Evolutionary conservation across 2,888 invertebrate genomes (phyloP).

Genomic region (Ethmia dodecea): DNA sequence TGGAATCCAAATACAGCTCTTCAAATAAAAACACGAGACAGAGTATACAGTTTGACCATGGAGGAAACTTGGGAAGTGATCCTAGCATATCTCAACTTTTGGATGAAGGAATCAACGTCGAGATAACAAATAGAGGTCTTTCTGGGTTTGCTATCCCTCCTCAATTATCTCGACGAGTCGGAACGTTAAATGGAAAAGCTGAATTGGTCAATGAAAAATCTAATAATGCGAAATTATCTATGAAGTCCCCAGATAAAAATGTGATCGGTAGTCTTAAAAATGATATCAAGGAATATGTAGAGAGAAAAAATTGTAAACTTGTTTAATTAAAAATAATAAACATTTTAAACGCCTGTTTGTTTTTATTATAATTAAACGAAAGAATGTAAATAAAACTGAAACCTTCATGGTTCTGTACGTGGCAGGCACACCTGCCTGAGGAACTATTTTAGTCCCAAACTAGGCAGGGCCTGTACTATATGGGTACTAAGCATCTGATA

Average conservation of each 20-base stretch:
- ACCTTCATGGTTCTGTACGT: too few species aligned
- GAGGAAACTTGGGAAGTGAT: constrained; percentile 30
- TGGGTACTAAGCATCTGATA: too few species aligned
- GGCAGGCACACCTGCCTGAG: too few species aligned
- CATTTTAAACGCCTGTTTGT: too few species aligned
- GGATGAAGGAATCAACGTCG: constrained; percentile 50
- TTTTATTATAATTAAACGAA: too few species aligned
- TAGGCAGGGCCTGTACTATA: too few species aligned
- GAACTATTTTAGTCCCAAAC: too few species aligned
- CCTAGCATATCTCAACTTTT: constrained; percentile 37
- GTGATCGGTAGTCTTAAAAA: constrained; percentile 27
- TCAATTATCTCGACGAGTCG: constrained; percentile 29
- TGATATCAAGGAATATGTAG: constrained; percentile 30
- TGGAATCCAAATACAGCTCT: constrained; percentile 48
- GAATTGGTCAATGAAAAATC: constrained; percentile 12
- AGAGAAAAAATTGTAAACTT: constrained; percentile 14
- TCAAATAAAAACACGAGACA: constrained; percentile 40
- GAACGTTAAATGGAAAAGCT: constrained; percentile 24
- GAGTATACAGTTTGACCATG: constrained; percentile 33
- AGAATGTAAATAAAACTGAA: too few species aligned
- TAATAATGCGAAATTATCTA: constrained; percentile 12
- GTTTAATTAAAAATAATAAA: too few species aligned
- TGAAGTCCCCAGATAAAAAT: constrained; percentile 18
- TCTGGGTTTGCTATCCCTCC: constrained; percentile 60
- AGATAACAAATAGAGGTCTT: constrained; percentile 59